Percentiles rank a stretch among this genome's conserved stretches.
Evolutionary conservation across 2,113 vertebrate genomes (phyloP).

Genomic region (Galbula dea): DNA sequence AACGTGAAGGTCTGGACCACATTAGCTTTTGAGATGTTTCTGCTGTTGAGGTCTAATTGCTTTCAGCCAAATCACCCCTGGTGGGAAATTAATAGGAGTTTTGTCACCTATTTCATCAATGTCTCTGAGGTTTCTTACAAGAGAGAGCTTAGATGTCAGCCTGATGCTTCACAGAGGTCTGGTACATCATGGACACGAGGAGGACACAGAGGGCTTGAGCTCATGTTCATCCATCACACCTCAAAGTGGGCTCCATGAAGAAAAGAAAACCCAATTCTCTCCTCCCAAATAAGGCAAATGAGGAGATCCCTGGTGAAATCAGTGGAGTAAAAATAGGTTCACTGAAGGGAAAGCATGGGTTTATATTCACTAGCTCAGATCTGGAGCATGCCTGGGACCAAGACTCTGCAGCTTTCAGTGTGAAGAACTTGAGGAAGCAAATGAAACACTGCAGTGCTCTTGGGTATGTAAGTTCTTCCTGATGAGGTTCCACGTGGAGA

Average conservation of each 20-base stretch:
- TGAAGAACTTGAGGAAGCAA: neutral
- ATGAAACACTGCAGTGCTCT: neutral
- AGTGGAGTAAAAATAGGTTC: neutral
- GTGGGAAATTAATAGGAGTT: neutral
- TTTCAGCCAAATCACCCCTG: neutral
- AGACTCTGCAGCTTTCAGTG: neutral
- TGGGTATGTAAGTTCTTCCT: neutral
- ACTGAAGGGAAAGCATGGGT: neutral
- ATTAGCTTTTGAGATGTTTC: neutral
- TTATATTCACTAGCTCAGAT: neutral
- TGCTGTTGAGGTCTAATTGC: neutral
- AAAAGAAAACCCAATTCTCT: neutral
- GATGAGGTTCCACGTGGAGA: too few species aligned
- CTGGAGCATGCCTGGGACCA: neutral
- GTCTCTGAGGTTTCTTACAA: neutral
- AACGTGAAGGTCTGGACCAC: neutral
- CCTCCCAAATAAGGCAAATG: neutral
- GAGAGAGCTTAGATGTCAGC: neutral
- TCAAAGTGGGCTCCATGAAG: neutral
- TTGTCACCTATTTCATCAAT: neutral
- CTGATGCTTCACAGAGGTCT: neutral
- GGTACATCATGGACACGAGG: neutral
- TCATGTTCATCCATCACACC: fast-evolving
- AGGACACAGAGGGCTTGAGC: neutral
- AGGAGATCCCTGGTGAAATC: neutral